Conservation (phyloP, 2,797 vertebrate genomes). For the Schizopygopsis pylzovi region DNA sequence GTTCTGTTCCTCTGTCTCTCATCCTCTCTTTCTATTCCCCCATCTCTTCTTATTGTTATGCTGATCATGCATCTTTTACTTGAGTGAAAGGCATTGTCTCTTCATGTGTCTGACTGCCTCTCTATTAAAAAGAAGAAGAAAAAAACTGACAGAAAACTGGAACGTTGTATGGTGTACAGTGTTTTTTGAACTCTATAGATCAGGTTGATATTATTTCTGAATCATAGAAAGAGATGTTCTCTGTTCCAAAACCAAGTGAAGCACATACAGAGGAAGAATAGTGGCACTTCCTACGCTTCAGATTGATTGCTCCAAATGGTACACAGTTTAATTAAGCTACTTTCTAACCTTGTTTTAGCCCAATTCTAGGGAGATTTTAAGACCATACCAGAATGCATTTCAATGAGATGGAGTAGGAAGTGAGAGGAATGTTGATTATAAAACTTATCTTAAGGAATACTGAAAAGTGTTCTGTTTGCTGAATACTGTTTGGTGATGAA, state of each 20-base stretch:
- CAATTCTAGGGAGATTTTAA: background rate
- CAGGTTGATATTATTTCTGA: background rate
- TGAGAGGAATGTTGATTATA: background rate
- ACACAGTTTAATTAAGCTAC: background rate
- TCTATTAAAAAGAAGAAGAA: background rate
- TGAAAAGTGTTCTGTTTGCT: background rate
- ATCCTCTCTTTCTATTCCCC: background rate
- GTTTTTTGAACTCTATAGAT: background rate
- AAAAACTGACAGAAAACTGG: background rate
- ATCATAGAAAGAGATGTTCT: background rate
- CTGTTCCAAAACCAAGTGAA: background rate
- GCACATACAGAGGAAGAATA: background rate
- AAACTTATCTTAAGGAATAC: background rate
- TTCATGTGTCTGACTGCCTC: background rate
- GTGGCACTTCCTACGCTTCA: background rate
- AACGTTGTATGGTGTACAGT: background rate
- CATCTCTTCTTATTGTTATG: conserved; percentile 6
- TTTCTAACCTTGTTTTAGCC: background rate
- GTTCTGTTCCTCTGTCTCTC: background rate
- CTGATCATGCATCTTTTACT: background rate
- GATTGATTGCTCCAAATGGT: background rate
- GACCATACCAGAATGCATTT: background rate
- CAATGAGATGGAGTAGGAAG: background rate
- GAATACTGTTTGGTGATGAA: no score
- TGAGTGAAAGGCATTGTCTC: background rate